Evolutionary conservation across 2,113 vertebrate species (phyloP).

Genomic region (Coracopsis vasa): DNA sequence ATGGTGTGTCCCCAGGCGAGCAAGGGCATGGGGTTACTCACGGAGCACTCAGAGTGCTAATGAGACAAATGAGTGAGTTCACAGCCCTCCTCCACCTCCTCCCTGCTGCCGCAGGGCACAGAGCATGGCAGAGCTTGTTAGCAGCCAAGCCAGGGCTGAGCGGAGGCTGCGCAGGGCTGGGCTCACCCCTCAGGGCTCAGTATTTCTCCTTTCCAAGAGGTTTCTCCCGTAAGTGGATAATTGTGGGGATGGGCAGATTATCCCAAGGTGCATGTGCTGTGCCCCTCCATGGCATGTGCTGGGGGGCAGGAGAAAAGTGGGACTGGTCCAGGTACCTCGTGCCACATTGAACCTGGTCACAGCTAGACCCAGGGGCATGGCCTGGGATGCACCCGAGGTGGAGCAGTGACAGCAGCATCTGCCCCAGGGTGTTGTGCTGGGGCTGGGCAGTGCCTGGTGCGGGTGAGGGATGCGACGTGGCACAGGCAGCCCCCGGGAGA

Average conservation of each 20-base stretch:
- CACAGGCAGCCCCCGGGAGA: neutral
- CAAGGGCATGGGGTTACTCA: neutral
- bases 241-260: neutral
- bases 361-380: rapidly evolving
- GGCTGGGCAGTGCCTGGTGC: neutral
- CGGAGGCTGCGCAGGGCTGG: neutral
- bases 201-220: slow-evolving; percentile 18
- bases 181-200: slow-evolving; percentile 4
- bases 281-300: neutral
- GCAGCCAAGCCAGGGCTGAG: neutral
- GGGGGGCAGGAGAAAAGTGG: neutral
- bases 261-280: neutral
- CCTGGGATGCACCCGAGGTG: neutral
- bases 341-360: rapidly evolving
- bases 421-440: neutral
- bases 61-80: slow-evolving; percentile 31
- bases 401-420: neutral
- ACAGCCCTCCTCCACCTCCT: neutral
- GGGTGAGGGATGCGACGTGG: neutral
- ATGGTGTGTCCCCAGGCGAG: neutral
- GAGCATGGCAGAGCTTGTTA: slow-evolving; percentile 1
- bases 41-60: slow-evolving; percentile 30
- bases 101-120: neutral
- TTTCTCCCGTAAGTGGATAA: slow-evolving; percentile 46
- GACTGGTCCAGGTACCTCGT: rapidly evolving